These are phyloP conservation scores for Opisthocomus hoazin DNA, from an alignment of 2,113 vertebrate species.

Conservation along the genomic window DNA sequence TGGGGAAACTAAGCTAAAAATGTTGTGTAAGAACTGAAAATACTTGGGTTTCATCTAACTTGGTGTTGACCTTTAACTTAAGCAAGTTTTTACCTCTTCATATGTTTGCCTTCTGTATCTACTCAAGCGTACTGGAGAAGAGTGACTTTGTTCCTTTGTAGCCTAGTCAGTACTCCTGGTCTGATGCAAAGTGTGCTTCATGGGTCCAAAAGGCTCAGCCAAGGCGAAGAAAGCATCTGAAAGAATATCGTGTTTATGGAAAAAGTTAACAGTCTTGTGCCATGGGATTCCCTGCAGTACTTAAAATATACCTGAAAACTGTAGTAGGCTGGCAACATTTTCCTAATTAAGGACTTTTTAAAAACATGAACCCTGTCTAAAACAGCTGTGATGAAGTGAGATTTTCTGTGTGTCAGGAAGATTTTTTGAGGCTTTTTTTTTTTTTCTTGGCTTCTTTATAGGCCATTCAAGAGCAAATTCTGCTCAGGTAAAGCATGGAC, in stretches of 20 bases:
- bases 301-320: neutral
- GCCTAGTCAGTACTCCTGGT: neutral
- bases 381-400: neutral
- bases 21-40: neutral
- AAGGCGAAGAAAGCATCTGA: neutral
- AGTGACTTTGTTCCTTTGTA: neutral
- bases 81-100: neutral
- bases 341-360: neutral
- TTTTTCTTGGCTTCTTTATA: neutral
- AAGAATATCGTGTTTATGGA: neutral
- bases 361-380: neutral
- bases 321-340: neutral
- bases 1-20: neutral
- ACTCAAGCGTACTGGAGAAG: neutral
- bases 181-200: neutral
- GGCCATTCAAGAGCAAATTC: neutral
- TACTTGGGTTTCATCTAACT: neutral
- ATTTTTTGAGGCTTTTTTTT: neutral
- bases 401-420: neutral
- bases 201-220: neutral
- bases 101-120: neutral
- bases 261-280: neutral
- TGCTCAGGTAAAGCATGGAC: neutral
- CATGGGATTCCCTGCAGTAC: neutral
- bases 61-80: neutral